These are phyloP conservation scores for Megaustenia siamemsis DNA, from an alignment of 2,888 invertebrate genomes.

Conservation along the genomic window DNA sequence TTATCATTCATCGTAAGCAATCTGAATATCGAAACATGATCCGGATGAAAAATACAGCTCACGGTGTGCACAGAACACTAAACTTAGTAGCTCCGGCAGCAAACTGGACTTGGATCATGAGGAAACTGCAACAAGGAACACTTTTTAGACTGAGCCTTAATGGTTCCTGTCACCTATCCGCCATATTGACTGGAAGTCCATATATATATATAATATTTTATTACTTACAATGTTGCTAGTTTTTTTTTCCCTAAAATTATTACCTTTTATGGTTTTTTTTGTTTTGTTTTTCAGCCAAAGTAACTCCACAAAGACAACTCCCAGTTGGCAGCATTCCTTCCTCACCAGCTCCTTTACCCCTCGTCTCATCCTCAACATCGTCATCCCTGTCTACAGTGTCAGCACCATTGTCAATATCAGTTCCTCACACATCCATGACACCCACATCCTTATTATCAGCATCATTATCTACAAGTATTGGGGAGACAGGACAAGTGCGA, in stretches of 20 bases:
- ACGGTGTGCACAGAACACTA: too few species aligned
- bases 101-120: too few species aligned
- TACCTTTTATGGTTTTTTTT: neutral
- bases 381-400: conserved; percentile 45
- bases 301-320: conserved; percentile 71
- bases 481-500: conserved; percentile 1
- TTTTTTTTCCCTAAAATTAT: too few species aligned
- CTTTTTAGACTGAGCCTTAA: too few species aligned
- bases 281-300: conserved; percentile 66
- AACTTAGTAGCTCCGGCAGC: too few species aligned
- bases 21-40: too few species aligned
- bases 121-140: too few species aligned
- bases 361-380: conserved; percentile 37
- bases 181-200: too few species aligned
- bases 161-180: too few species aligned
- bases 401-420: conserved; percentile 59
- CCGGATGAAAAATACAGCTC: too few species aligned
- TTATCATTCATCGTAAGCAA: too few species aligned
- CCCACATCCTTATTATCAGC: conserved; percentile 38
- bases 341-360: conserved; percentile 49
- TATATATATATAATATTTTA: neutral
- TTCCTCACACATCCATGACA: conserved; percentile 56
- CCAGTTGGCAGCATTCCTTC: conserved; percentile 53
- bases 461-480: conserved; percentile 28
- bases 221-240: too few species aligned